Evolutionary conservation across 2,113 vertebrate genomes (phyloP), one percentile per base, ranked within the genome.

Genomic region (Eira barbara): DNA sequence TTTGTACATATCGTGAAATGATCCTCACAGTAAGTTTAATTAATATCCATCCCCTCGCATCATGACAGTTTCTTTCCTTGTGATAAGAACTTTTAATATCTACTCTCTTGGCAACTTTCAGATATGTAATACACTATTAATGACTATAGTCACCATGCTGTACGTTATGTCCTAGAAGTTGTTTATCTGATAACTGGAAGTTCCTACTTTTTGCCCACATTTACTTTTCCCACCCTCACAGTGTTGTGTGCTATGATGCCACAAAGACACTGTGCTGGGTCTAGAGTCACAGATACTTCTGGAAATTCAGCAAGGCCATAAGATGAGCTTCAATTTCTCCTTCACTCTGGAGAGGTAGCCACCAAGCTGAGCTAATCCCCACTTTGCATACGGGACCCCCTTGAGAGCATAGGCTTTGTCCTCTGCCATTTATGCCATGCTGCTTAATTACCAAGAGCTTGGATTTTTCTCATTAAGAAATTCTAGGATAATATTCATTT

Each of bases 1-100:
- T 18, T 78, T 63, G 34, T 47, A 17, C 31, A 27, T 76, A 45
- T 45, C 27, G 6, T 78, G 57, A 45, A 63, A 47, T 47, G 73
- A 78, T 61, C 20, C 34, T 39, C 57, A n/a, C 21, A 20, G 42
- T 78, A 90, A 78, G 6, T n/a, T 78, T n/a, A 63, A 39, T 63
- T 78, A 89, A 17, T 3, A 6, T 63, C 21, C 10, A 27, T 78
- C 42, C 25, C 31, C 39, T 78, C 55, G 78, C 42, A 78, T 78
- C 45, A 9, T 18, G 61, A 27, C 55, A 47, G 9, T 27, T 90
- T 45, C 45, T 78, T 47, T 42, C 59, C 52, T 55, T 87, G 84
- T 87, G 65, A 87, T 52, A 21, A 78, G 31, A 47, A 78, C 42
- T 27, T 90, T 78, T 63, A 78, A 76, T 27, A 42, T 76, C 59